A percentile compares a stretch with the other conserved stretches of the same genome.
Conservation (phyloP, 2,797 vertebrate species). For the Rhinoraja longicauda region DNA sequence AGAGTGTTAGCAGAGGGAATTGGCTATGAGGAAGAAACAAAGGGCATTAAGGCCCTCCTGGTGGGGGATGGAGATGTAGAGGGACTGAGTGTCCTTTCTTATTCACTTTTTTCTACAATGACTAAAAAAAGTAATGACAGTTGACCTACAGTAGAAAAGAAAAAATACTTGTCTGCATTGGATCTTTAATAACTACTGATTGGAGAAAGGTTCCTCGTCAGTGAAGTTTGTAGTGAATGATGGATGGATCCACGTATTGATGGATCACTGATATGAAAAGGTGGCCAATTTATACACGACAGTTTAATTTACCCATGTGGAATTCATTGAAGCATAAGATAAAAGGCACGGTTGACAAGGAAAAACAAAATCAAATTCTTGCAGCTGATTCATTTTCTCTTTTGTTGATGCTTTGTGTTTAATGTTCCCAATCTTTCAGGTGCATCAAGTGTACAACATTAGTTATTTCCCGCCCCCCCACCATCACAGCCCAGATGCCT, state of each 20-base stretch:
- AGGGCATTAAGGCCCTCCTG: too few relatives aligned
- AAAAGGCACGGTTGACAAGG: conserved; percentile 8
- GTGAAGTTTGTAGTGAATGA: conserved; percentile 3
- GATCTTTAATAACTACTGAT: neutral
- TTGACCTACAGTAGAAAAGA: neutral
- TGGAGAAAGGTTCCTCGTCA: neutral
- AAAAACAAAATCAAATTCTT: neutral
- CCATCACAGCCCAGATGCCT: too few relatives aligned
- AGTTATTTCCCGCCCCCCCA: too few relatives aligned
- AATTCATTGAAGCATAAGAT: conserved; percentile 2
- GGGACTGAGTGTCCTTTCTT: too few relatives aligned
- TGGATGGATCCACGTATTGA: neutral
- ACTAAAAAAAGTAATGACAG: neutral
- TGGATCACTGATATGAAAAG: neutral
- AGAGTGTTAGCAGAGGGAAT: too few relatives aligned
- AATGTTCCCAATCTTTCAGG: neutral
- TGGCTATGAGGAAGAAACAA: too few relatives aligned
- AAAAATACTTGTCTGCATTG: neutral
- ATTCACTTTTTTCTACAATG: neutral
- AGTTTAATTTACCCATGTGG: conserved; percentile 5
- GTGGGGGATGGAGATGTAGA: too few relatives aligned
- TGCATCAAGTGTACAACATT: neutral
- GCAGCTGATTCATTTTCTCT: conserved; percentile 17
- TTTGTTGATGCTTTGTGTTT: neutral
- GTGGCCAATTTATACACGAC: neutral